Base-by-base conservation (phyloP, 2,888 invertebrate genomes). In the Lithodes maja region DNA sequence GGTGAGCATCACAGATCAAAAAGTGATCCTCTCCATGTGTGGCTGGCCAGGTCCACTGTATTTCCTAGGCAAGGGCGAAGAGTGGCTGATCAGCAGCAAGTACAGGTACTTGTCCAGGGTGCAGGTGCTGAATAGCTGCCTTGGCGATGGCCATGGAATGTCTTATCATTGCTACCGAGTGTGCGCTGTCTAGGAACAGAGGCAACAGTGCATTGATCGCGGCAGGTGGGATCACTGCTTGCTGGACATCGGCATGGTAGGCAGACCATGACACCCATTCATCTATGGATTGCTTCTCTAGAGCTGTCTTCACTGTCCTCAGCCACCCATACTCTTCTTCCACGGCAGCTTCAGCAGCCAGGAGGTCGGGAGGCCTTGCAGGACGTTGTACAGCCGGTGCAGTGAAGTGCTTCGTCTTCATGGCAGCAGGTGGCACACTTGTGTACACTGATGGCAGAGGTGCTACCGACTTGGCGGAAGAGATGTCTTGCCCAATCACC, bases 391-490 rank as follows among this genome's bases (percentile, higher is more conserved):
- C 82, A 82, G 61, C 82, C 15, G 82, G 69, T 68, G 68, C 82
- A 55, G 33, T 61, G 82, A 68, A 68, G 69, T 68, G 61, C 68
- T 82, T 7, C 69, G 33, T 68, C 33, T 54, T 68, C 82, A 82
- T 61, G 55, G 68, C 82, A 61, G 82, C 82, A 61, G 82, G 82
- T 61, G 55, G 82, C 69, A 82, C 82, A 82, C 50, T 68, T 82
- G 82, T 82, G 33, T 82, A 82, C 68, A 68, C 12, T 54, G 82
- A 54, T 61, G 61, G 68, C 61, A 82, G 68, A 82, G 82, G 61
- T 61, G 55, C 15, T 54, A 82, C 82, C 68, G 79, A 52, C 53
- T 79, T 79, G 9, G 49, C 53, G 50, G 49, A 49, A 52, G 49
- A 52, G 53, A 79, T 68, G 33, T 49, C 33, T 82, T 68, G 61